Evolutionary conservation across 1,140 invertebrate genomes (phyloP), one percentile per base, ranked within the genome.

Genomic region (Forficula auricularia): DNA sequence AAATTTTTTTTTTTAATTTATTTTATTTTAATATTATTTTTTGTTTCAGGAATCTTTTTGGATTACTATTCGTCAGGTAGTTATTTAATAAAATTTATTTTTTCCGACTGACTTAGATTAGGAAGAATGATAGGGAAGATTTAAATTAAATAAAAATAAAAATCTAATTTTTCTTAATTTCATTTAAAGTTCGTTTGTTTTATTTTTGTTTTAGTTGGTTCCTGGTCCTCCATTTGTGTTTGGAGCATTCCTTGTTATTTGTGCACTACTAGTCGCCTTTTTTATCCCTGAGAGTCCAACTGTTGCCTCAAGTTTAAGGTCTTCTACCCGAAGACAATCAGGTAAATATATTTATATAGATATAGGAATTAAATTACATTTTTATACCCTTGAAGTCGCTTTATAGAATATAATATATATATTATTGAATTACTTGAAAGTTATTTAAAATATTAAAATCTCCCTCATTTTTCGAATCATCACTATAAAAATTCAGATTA

Each of bases 211-310:
- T 14, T 68, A 83, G 63, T 63, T 96, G 51, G 77, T 98, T 51
- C 94, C 94, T 36, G 95, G 95, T n/a, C 95, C 95, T 37, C 94
- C 95, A n/a, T 99, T 98, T 68, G 86, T 97, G 20, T 92, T 98
- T 66, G 96, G 95, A 43, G 88, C 94, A 40, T 69, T 98, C 55
- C 72, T 98, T 57, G 95, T 97, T 40, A 82, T 98, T 48, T 82
- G 89, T 60, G 95, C 95, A 20, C 71, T 97, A 53, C 63, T 94
- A 45, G 87, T 96, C 47, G 83, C 89, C 35, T 75, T 82, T 38
- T 91, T 92, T 64, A 87, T 95, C 57, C 88, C 89, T 22, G 52
- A 54, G 40, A 43, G 48, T 40, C 38, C 41, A 43, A 19, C 53
- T 48, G 36, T 57, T 47, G 45, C 48, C 27, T 34, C 50, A 41